Conservation (phyloP, 2,888 invertebrate genomes). For the Drosophila mulleri region DNA sequence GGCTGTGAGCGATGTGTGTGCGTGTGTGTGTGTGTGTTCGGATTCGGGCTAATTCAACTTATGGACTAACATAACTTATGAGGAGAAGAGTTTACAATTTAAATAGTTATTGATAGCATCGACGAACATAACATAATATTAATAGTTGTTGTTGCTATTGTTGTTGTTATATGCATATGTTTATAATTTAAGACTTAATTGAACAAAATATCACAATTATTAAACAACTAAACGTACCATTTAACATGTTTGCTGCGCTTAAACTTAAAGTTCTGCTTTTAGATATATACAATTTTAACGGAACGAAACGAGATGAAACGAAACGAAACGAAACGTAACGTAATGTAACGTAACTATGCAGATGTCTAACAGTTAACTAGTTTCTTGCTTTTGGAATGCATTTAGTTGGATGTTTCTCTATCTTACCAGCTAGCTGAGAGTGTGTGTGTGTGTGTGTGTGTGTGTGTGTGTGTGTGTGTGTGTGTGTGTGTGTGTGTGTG, state of each 20-base stretch:
- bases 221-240: slow-evolving; percentile 70
- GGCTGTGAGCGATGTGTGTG: slow-evolving; percentile 58
- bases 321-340: slow-evolving; percentile 34
- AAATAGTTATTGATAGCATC: slow-evolving; percentile 46
- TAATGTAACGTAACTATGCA: slow-evolving; percentile 41
- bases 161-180: not conserved
- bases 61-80: slow-evolving; percentile 69
- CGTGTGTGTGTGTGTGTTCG: slow-evolving; percentile 22
- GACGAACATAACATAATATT: slow-evolving; percentile 29
- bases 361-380: slow-evolving; percentile 71
- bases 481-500: slow-evolving; percentile 1
- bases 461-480: not conserved
- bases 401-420: slow-evolving; percentile 63
- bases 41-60: slow-evolving; percentile 57
- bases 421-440: slow-evolving; percentile 31
- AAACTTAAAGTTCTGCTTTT: slow-evolving; percentile 23
- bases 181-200: slow-evolving; percentile 68
- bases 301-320: slow-evolving; percentile 37
- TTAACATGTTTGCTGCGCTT: slow-evolving; percentile 44
- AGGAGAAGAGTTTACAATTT: slow-evolving; percentile 65
- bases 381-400: slow-evolving; percentile 78
- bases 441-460: slow-evolving; percentile 2
- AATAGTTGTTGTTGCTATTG: slow-evolving; percentile 38
- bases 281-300: slow-evolving; percentile 58
- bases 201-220: slow-evolving; percentile 77